Base-by-base conservation (phyloP, 2,797 vertebrate genomes). In the Lophius americanus region DNA sequence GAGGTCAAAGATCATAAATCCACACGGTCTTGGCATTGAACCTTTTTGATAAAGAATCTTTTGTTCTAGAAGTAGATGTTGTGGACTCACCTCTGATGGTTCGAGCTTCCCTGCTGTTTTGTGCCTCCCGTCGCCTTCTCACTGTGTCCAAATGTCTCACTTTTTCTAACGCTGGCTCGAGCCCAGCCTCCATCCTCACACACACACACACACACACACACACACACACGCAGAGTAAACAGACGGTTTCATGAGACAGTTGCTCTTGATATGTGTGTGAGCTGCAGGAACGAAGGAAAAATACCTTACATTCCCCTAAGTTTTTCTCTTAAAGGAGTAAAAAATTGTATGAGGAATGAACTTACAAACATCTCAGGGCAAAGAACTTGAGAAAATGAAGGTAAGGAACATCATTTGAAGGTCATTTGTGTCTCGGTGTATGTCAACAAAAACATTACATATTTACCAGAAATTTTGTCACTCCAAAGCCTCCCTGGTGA, bases 81-180 rank as follows among this genome's bases (percentile, higher is more conserved):
- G 51, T 14, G 59, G 57, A 91, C 92, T 93, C 81, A 93, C 92
- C 86, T 35, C 39, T 51, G 64, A 70, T 58, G 55, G 8, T 55
- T n/a, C 76, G 58, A 79, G 64, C 67, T 57, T 70, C 87, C 49
- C 86, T 70, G 50, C 63, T 64, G 68, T 37, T 56, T 64, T 44
- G 37, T 46, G 63, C 56, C 71, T 84, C 72, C 75, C 33, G 37
- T 60, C 37, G 64, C 88, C 84, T 59, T 85, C 83, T 86, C 55
- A 54, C 72, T 85, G 85, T 65, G 76, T 77, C 83, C 71, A 73
- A 59, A 78, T 75, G 9, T 58, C 81, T 85, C 65, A 78, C 82
- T 86, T 91, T 83, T 84, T 79, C 83, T 79, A 79, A 82, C 56
- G 70, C 68, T 84, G 85, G 88, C 79, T 90, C 68, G 73, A 70